Evolutionary conservation across 2,888 invertebrate genomes (phyloP), one percentile per base, ranked within the genome.

Genomic region (Argyresthia goedartella): DNA sequence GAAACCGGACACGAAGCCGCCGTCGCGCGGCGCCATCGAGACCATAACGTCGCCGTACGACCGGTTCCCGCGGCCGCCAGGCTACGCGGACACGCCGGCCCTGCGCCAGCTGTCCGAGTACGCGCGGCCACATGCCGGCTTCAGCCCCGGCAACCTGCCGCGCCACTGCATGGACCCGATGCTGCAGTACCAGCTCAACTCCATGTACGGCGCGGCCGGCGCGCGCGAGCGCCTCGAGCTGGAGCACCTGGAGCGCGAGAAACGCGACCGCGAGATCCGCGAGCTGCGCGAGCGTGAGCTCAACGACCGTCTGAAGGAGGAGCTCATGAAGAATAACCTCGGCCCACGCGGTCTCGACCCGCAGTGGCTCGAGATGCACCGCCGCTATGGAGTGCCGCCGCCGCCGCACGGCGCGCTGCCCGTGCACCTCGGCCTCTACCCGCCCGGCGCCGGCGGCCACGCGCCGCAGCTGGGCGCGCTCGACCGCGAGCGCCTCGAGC

Each of bases 11-110:
- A 88, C 91, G 7, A 95, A 95, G 70, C 95, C 95, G 1, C 92
- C 93, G 0, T n/a, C n/a, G n/a, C n/a, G n/a, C n/a, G n/a, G n/a
- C n/a, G 92, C 91, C 0, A 82, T 93, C 55, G 93, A 93, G 67
- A 91, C 91, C 0, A 91, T 92, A 50, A 88, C 91, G 1, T 92
- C 93, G 4, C 93, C 93, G 0, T 93, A 94, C 71, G 93, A 93
- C 58, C 85, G 93, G 57, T 93, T 93, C 66, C 82, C 86, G 57
- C 71, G 89, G 62, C 88, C 89, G 50, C 78, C 91, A 56, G 87
- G 89, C 1, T 96, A 95, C 70, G 93, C 94, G 1, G 97, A 98
- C 71, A 97, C 98, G 0, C 97, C 98, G 0, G 97, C 98, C 1
- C 82, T 98, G 55, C 89, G 97, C 42, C 97, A 97, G 73, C 86